Base-by-base conservation (phyloP, 2,113 vertebrate species). In the Nansenia antarctica region DNA sequence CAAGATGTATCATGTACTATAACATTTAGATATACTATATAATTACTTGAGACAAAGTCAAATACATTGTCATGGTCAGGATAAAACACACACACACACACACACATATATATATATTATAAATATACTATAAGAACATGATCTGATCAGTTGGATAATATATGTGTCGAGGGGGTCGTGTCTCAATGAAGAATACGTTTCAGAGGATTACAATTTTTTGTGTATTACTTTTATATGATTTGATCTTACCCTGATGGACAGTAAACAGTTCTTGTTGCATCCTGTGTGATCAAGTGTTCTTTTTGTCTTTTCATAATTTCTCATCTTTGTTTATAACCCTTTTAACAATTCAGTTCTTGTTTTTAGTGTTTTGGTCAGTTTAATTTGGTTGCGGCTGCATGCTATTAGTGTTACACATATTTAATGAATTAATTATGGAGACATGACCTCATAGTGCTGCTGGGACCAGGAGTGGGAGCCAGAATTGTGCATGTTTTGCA, bases 211-310 rank as follows among this genome's bases (percentile, higher is more conserved):
- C 78, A 74, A 76, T 47, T 47, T 83, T 88, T 86, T 90, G 80
- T 87, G 82, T 79, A 86, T 89, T 90, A 84, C 81, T 90, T 90
- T 89, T 86, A 78, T 88, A 91, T 86, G 68, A 84, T 89, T 90
- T 89, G 80, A 80, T 90, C 80, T 89, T 80, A 83, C 70, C 81
- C 82, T 84, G 39, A 86, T 87, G 78, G 74, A 86, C 85, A 91
- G 87, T 91, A 91, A 91, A 92, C 53, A 69, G 73, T 89, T 89
- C 62, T 86, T 87, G 84, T 87, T 89, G 85, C 79, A 86, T 76
- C 64, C 8, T 69, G 71, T 81, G 47, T 84, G 57, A 7, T 7
- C 5, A 30, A 29, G 22, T 45, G 34, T 64, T 74, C 62, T 47
- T 47, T 47, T 47, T 20, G 3, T 47, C 20, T 59, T 12, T 29